Base-by-base conservation (phyloP, 2,113 vertebrate species). In the Tinamus guttatus region DNA sequence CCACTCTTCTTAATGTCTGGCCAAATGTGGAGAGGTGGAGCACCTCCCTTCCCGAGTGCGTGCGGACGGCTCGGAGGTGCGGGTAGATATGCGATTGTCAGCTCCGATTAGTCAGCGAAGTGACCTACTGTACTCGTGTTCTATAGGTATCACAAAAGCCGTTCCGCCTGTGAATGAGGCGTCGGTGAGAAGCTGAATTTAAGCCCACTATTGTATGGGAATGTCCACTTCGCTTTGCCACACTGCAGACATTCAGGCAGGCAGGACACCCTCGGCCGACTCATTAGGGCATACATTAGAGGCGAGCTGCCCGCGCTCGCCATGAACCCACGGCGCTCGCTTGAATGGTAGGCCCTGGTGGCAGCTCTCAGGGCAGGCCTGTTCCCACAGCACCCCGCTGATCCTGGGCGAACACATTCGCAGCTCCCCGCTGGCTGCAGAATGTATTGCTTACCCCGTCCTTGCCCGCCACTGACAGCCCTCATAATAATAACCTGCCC, bases 301-400 rank as follows among this genome's bases (percentile, higher is more conserved):
- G 91, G 93, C 93, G 90, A 86, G 36, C 93, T 94, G 51, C 34
- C 92, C 85, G 93, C 11, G 85, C 89, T 96, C 85, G 81, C 92
- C 95, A 93, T 76, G 96, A 96, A 96, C 92, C 92, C 91, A 70
- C 68, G 4, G 81, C 1, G 45, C 36, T 95, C 45, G 83, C 94
- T 88, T 97, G 95, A 98, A 96, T 89, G 93, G 90, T 95, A 78
- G 95, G 89, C 82, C 94, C 94, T 97, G 94, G 84, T 83, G 91
- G 92, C 90, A 5, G 85, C 95, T 93, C 78, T 81, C 96, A 92
- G 96, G 93, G 95, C 86, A 58, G 96, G 77, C 94, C 19, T 13
- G 96, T 98, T 98, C 97, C 97, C 98, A 98, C 90, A 89, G 94
- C 89, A 96, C 92, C 97, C 97, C 54, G 98, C 97, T 97, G 97